These are phyloP conservation scores for Poecilia picta DNA, from an alignment of 2,797 vertebrate species.

Conservation along the genomic window DNA sequence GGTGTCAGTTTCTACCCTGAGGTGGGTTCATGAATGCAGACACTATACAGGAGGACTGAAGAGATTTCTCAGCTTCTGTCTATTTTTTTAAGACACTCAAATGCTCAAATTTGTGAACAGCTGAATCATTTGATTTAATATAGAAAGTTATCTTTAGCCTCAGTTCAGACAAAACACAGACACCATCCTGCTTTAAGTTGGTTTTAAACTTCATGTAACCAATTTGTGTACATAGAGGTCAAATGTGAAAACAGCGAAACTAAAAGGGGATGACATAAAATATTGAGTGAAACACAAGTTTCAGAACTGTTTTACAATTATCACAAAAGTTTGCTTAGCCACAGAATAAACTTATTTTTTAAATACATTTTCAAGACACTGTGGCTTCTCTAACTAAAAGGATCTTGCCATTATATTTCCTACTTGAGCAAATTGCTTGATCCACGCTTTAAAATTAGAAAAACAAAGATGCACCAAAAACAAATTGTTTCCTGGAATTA, in stretches of 20 bases:
- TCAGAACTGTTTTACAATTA: background rate
- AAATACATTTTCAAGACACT: background rate
- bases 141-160: constrained; percentile 29
- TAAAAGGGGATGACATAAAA: background rate
- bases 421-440: background rate
- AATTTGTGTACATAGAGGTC: constrained; percentile 27
- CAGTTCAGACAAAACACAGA: constrained; percentile 46
- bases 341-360: background rate
- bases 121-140: constrained; percentile 9
- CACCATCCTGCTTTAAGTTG: constrained; percentile 22
- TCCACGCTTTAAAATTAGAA: background rate
- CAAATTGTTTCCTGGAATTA: background rate
- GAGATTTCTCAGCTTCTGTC: constrained; percentile 18
- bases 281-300: background rate
- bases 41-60: constrained; percentile 23
- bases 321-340: background rate
- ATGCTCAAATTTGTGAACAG: background rate
- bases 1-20: constrained; percentile 52
- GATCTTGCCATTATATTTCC: background rate
- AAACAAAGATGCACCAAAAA: background rate
- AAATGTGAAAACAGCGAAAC: background rate
- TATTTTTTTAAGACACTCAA: background rate
- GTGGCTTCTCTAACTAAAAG: background rate
- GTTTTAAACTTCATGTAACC: constrained; percentile 35
- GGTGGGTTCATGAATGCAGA: constrained; percentile 44